Conservation (phyloP, 2,888 invertebrate genomes). For the Pammene fasciana region DNA sequence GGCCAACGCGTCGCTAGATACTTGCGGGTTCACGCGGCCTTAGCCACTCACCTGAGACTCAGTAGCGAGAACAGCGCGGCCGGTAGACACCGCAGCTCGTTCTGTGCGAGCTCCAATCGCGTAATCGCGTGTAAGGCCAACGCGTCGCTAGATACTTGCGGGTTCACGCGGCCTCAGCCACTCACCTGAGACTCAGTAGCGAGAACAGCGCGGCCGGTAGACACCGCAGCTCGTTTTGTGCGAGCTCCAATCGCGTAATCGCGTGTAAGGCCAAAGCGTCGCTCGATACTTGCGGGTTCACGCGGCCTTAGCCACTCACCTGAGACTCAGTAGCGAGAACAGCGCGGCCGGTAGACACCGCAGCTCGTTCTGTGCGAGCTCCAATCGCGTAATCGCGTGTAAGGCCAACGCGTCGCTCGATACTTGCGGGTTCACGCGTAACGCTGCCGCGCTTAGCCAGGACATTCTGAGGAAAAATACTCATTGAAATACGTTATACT, state of each 20-base stretch:
- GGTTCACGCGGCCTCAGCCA: conserved; percentile 95
- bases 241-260: conserved; percentile 96
- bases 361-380: conserved; percentile 95
- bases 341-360: conserved; percentile 90
- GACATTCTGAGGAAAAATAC: conserved; percentile 77
- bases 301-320: conserved; percentile 89
- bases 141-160: conserved; percentile 87
- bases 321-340: conserved; percentile 92
- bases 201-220: conserved; percentile 93
- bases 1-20: conserved; percentile 88
- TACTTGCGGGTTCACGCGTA: conserved; percentile 92
- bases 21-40: conserved; percentile 92
- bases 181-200: conserved; percentile 88
- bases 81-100: conserved; percentile 91
- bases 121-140: conserved; percentile 95
- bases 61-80: conserved; percentile 91
- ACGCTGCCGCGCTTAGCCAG: conserved; percentile 93
- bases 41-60: conserved; percentile 88
- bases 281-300: conserved; percentile 91
- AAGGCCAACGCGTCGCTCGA: conserved; percentile 88
- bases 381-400: conserved; percentile 96
- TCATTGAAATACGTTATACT: too few relatives aligned
- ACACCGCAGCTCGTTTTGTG: conserved; percentile 91
- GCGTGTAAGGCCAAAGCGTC: conserved; percentile 91
- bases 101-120: conserved; percentile 95